Evolutionary conservation across 2,113 vertebrate species (phyloP), one percentile per base, ranked within the genome.

Genomic region (Lycaon pictus): DNA sequence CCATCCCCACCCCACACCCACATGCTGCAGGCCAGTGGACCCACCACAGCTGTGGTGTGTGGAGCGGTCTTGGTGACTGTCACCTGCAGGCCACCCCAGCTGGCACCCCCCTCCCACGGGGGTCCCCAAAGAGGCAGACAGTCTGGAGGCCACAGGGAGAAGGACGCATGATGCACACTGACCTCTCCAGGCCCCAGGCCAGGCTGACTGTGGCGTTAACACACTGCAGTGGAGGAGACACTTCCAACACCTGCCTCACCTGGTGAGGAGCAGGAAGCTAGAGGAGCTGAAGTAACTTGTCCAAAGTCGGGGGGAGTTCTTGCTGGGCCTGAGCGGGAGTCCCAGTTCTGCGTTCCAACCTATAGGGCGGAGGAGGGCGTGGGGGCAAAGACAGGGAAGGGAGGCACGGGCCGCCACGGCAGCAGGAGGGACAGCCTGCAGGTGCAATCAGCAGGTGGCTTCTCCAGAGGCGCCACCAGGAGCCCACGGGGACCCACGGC

Each of bases 201-300:
- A 22, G 16, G 7, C 32, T 5, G 12, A 10, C 4, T 0, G 27
- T 7, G 1, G 17, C 1, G 1, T 27, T 2, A 16, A 16, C 53
- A 5, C 32, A 5, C 9, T 17, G 3, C 53, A 10, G 25, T 2
- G 51, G 29, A 8, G 48, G 0, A 2, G 15, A 29, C 25, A 1
- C 15, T 0, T 3, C 2, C 8, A 4, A 74, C 2, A 0, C 4
- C 35, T 29, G 0, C 4, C 1, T 56, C 62, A 0, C 32, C 32
- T 6, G 43, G 67, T 0, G 48, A 25, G 67, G 27, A 8, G 15
- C 1, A 4, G 1, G 63, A 20, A n/a, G 58, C 27, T 2, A 27
- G n/a, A 29, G 53, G 16, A 9, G 11, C 32, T 5, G 0, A 32
- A 32, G 62, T 10, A 35, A 35, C n/a, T 17, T 6, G 8, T 17